A percentile compares a stretch with the other conserved stretches of the same genome.
Conservation (phyloP, 2,113 vertebrate genomes). For the Gobiocypris rarus region DNA sequence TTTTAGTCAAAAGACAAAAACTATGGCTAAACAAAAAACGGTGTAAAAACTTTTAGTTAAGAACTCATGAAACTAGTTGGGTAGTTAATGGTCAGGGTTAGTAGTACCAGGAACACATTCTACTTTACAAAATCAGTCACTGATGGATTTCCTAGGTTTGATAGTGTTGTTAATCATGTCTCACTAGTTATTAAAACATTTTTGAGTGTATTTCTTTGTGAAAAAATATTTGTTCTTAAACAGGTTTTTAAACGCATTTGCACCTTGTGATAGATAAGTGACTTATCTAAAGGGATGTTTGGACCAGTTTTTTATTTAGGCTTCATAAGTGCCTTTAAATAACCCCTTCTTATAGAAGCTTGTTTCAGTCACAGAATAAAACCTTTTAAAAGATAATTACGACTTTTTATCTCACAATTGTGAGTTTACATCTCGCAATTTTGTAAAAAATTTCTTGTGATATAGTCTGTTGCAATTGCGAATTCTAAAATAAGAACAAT, state of each 20-base stretch:
- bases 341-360: not conserved
- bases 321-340: conserved; percentile 16
- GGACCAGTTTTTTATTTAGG: not conserved
- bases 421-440: too few species aligned
- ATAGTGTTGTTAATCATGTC: not conserved
- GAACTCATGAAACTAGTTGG: not conserved
- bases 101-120: not conserved
- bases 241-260: not conserved
- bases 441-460: too few species aligned
- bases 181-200: not conserved
- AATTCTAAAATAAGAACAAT: too few species aligned
- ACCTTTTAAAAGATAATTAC: too few species aligned
- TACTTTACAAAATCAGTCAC: conserved; percentile 5
- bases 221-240: not conserved
- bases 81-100: not conserved
- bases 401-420: too few species aligned
- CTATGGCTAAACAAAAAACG: not conserved
- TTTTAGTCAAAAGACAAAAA: not conserved
- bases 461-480: too few species aligned
- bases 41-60: not conserved
- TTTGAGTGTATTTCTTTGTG: conserved; percentile 14
- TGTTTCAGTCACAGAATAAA: too few species aligned
- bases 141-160: not conserved
- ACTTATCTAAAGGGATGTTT: conserved; percentile 8
- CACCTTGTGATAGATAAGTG: not conserved